These are phyloP conservation scores for Glaucidium brasilianum DNA, from an alignment of 2,113 vertebrate genomes.

Conservation along the genomic window DNA sequence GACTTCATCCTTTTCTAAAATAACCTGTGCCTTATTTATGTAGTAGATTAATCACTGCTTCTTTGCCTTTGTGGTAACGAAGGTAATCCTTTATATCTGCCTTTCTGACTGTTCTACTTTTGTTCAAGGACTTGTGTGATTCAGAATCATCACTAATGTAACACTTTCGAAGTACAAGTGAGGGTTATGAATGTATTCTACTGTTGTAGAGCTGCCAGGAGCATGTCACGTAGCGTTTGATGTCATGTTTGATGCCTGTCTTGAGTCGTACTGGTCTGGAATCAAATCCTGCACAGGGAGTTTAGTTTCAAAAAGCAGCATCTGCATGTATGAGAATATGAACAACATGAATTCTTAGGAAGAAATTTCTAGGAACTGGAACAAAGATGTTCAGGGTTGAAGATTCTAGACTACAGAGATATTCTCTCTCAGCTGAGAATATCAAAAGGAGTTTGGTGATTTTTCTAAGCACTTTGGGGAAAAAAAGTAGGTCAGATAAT, in stretches of 20 bases:
- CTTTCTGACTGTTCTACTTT: background rate
- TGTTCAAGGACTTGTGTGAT: background rate
- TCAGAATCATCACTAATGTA: background rate
- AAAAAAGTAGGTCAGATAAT: background rate
- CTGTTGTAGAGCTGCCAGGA: background rate
- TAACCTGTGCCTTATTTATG: background rate
- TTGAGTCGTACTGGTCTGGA: background rate
- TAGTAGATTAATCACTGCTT: background rate
- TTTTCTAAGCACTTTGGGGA: background rate
- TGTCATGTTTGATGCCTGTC: background rate
- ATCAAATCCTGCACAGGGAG: background rate
- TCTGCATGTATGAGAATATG: background rate
- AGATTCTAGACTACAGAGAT: background rate
- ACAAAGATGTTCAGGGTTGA: background rate
- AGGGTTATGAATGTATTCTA: background rate
- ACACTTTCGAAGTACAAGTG: background rate
- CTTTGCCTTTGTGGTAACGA: background rate
- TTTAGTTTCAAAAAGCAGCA: background rate
- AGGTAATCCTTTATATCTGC: background rate
- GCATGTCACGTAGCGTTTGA: background rate
- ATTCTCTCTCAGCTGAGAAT: background rate
- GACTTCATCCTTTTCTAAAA: background rate
- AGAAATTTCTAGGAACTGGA: background rate
- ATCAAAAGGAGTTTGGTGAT: background rate
- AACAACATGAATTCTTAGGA: background rate